Evolutionary conservation across 2,888 invertebrate genomes (phyloP), one percentile per base, ranked within the genome.

Genomic region (Zele albiditarsus): DNA sequence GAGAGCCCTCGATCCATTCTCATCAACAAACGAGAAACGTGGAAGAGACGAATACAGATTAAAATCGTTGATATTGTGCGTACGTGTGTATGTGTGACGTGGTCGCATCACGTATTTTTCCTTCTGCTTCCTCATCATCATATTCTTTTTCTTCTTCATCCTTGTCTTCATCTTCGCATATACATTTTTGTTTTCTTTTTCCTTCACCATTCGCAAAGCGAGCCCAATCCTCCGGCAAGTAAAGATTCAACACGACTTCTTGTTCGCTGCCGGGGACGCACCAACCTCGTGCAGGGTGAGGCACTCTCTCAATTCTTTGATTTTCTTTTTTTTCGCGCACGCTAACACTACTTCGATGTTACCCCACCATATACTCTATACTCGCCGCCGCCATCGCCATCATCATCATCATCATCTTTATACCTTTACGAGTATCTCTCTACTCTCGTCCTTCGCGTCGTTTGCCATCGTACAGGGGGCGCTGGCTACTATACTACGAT

Each of bases 281-380:
- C 72, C 72, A 71, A 74, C 77, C 20, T 53, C 23, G 53, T 20
- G 53, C n/a, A 53, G 80, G 77, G 80, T 80, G 78, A 79, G 77
- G 74, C 77, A 76, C 80, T 80, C 77, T 46, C 3, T 53, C 53
- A 20, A 46, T 79, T 46, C n/a, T n/a, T 46, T 46, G n/a, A 0
- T 53, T 53, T n/a, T 53, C 20, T 46, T 46, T 16, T 46, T n/a
- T 20, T 53, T 53, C 20, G 53, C 53, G 20, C 20, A 53, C 53
- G 20, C 53, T 20, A 53, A 20, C 20, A 20, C 53, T 5, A 20
- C 53, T 20, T 53, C 8, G n/a, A 20, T 53, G 8, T 53, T 79
- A 73, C 66, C 33, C 58, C 49, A 53, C 27, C 53, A 33, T 63
- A 60, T 58, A n/a, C 23, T 69, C 71, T 42, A 46, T 63, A 46